Conservation (phyloP, 1,140 invertebrate genomes). For the Drosophila pachea region DNA sequence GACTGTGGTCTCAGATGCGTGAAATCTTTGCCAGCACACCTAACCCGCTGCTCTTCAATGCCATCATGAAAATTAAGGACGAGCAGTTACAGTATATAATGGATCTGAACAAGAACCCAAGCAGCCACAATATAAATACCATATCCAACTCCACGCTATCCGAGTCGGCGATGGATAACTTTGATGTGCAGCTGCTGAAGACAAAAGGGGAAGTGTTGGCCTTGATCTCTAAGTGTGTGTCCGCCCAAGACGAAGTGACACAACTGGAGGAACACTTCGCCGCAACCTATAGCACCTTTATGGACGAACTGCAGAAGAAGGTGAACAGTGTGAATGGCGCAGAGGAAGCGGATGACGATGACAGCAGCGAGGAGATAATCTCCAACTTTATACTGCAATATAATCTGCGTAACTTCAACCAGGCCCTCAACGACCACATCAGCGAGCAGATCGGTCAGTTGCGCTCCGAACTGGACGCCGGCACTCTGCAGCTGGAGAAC, state of each 20-base stretch:
- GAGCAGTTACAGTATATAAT: constrained; percentile 66
- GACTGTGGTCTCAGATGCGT: constrained; percentile 66
- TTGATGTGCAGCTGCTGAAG: constrained; percentile 64
- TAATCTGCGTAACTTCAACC: constrained; percentile 61
- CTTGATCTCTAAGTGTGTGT: constrained; percentile 54
- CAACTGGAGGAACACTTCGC: constrained; percentile 56
- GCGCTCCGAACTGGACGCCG: constrained; percentile 53
- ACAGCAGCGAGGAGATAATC: constrained; percentile 60
- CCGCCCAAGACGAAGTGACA: constrained; percentile 46
- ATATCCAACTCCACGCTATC: neutral
- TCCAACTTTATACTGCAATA: constrained; percentile 68
- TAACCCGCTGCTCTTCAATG: constrained; percentile 62
- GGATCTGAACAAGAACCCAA: constrained; percentile 40
- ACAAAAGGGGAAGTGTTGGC: constrained; percentile 63
- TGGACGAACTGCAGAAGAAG: constrained; percentile 60
- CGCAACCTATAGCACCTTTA: constrained; percentile 51
- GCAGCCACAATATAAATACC: neutral
- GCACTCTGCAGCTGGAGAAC: constrained; percentile 54
- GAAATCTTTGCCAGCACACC: constrained; percentile 61
- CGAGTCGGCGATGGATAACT: constrained; percentile 49
- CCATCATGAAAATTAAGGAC: constrained; percentile 65
- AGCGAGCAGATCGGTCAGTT: constrained; percentile 63
- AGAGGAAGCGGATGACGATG: constrained; percentile 35
- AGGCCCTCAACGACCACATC: constrained; percentile 60
- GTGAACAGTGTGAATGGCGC: constrained; percentile 58